Evolutionary conservation across 1,140 invertebrate genomes (phyloP), one percentile per base, ranked within the genome.

Genomic region (Helicoverpa armigera): DNA sequence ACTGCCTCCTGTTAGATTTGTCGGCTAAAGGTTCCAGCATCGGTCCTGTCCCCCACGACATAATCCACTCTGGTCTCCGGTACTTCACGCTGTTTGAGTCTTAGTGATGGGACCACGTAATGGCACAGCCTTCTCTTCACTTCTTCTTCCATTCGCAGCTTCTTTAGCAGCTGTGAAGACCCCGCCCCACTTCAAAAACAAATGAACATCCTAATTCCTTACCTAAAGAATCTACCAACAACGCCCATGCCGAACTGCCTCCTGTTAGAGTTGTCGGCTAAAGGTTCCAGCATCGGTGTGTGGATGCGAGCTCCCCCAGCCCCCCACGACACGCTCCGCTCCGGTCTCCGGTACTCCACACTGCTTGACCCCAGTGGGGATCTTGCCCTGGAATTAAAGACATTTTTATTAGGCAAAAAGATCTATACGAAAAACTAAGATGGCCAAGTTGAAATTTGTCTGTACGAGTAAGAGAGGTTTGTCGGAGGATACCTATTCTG

Each of bases 241-340:
- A 98, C 96, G 60, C 98, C 98, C 97, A 98, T 97, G 67, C 98
- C 98, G 89, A 97, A 98, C 88, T 97, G 96, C 84, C 98, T 95
- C 83, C 98, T 96, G 90, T 98, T 97, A 56, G 97, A 98, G 94
- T 98, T 98, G 92, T 98, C 97, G 80, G 97, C 96, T 70, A 97
- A 96, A 23, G 96, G 96, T 87, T 98, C 97, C 51, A 98, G 94
- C 87, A 96, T 96, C 81, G 92, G 96, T 60, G 96, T 95, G 73
- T 96, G 96, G 80, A 98, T 98, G 82, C 97, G 95, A 96, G 89
- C 97, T 88, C 84, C 96, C 93, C 85, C 96, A 88, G 81, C 96
- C 93, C 86, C 96, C 95, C 87, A 94, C 67, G 85, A 94, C 80
- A 90, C 94, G 79, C 83, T 91, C 78, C 89, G 89, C 86, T 92